Percentiles rank a stretch among this genome's conserved stretches.
Evolutionary conservation across 2,113 vertebrate genomes (phyloP).

Genomic region (Sylvicapra grimmia): DNA sequence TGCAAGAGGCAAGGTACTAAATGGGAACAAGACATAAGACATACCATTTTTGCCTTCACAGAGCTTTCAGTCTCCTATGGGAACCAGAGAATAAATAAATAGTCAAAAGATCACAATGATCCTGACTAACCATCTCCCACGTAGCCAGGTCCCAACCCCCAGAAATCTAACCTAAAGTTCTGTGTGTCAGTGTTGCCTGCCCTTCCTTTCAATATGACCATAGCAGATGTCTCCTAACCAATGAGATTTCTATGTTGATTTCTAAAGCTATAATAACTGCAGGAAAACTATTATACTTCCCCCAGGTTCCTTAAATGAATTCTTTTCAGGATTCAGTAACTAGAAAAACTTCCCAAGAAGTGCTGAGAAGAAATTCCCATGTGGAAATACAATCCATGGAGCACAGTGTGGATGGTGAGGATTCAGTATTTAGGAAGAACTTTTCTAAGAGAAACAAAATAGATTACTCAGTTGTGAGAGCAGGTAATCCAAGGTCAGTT

Average conservation of each 20-base stretch:
- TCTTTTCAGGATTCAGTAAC: not conserved
- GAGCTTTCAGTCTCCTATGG: not conserved
- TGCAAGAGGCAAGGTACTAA: not conserved
- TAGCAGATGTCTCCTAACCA: not conserved
- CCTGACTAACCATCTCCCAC: not conserved
- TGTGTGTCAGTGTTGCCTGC: not conserved
- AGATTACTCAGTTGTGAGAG: not conserved
- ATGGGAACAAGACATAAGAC: not conserved
- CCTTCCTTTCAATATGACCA: not conserved
- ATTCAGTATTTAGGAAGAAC: not conserved
- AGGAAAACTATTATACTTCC: not conserved
- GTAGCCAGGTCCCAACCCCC: not conserved
- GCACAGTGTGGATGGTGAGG: not conserved
- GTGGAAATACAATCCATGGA: not conserved
- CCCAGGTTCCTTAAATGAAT: not conserved
- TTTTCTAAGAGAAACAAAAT: not conserved
- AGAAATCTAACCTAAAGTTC: not conserved
- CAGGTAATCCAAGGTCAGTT: not conserved
- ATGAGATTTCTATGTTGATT: not conserved
- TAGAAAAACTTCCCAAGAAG: not conserved
- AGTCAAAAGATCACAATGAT: not conserved
- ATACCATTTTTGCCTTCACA: not conserved
- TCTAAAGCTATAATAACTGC: not conserved
- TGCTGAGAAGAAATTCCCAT: not conserved
- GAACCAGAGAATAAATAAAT: not conserved